These are phyloP conservation scores for Agriotes lineatus DNA, from an alignment of 2,888 invertebrate species.

Conservation along the genomic window DNA sequence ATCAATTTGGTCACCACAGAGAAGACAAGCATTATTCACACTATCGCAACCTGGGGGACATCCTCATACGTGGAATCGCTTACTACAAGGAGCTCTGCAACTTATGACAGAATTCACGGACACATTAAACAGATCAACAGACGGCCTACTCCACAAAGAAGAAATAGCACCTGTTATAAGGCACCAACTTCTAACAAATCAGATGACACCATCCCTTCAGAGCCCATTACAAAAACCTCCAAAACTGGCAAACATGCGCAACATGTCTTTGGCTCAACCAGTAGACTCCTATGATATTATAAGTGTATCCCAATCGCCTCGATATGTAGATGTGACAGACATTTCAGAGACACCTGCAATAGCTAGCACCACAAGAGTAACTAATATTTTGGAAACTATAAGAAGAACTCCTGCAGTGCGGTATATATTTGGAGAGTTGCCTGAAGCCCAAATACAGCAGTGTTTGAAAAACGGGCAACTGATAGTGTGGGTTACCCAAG, in stretches of 20 bases:
- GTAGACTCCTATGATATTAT: slow-evolving; percentile 51
- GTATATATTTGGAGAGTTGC: slow-evolving; percentile 81
- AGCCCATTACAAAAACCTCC: slow-evolving; percentile 20
- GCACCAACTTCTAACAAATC: background rate
- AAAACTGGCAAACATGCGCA: slow-evolving; percentile 57
- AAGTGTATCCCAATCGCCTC: slow-evolving; percentile 37
- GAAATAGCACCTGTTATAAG: slow-evolving; percentile 28
- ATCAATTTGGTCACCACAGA: slow-evolving; percentile 71
- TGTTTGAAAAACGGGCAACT: slow-evolving; percentile 77
- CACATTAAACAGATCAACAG: slow-evolving; percentile 68
- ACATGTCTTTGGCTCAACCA: slow-evolving; percentile 53
- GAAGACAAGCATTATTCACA: slow-evolving; percentile 77
- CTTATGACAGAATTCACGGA: slow-evolving; percentile 76
- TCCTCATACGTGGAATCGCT: slow-evolving; percentile 87
- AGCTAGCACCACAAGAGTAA: background rate
- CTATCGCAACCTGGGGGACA: slow-evolving; percentile 88
- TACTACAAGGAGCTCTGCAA: slow-evolving; percentile 74
- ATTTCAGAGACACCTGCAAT: background rate
- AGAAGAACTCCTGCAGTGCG: slow-evolving; percentile 76
- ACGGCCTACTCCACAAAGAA: slow-evolving; percentile 39
- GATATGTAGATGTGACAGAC: background rate
- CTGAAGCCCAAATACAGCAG: slow-evolving; percentile 78
- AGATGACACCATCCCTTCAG: slow-evolving; percentile 13
- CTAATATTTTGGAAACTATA: slow-evolving; percentile 2
- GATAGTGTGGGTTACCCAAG: slow-evolving; percentile 84